Percentiles rank a stretch among this genome's conserved stretches.
Evolutionary conservation across 2,797 vertebrate species (phyloP).

Genomic region (Toxotes lorentzi): DNA sequence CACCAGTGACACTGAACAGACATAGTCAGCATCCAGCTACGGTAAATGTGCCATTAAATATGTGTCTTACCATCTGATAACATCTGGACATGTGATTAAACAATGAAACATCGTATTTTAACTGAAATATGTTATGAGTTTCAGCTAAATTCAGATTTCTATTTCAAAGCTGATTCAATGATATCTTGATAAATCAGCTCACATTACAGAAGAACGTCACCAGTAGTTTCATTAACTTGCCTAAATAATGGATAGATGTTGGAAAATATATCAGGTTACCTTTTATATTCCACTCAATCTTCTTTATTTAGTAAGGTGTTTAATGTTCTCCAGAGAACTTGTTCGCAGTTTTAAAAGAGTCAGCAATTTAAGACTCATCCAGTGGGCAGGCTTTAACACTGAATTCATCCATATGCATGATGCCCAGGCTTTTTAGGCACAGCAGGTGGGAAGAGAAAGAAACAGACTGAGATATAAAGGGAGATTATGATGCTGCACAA

Average conservation of each 20-base stretch:
- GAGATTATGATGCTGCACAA: slow-evolving; percentile 7
- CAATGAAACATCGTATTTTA: background rate
- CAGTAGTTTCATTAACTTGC: background rate
- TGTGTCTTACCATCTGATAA: background rate
- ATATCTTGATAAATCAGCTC: background rate
- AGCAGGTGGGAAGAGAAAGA: background rate
- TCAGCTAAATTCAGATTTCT: background rate
- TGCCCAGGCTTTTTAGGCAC: background rate
- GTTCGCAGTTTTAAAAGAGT: slow-evolving; percentile 7
- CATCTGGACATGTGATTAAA: background rate
- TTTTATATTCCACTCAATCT: background rate
- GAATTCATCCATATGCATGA: slow-evolving; percentile 20
- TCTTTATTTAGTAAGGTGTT: background rate
- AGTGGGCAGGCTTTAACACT: slow-evolving; percentile 11
- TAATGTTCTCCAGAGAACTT: slow-evolving; percentile 3
- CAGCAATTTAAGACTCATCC: background rate
- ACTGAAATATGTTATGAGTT: background rate
- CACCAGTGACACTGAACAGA: background rate
- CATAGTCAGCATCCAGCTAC: background rate
- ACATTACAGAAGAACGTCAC: background rate
- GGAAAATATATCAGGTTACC: background rate
- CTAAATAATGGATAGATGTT: background rate
- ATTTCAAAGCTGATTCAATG: background rate
- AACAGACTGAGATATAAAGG: slow-evolving; percentile 9
- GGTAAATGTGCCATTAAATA: background rate